phyloP scores from a whole-genome alignment of 2,888 invertebrate species.

The Pseudococcus viburni region DNA sequence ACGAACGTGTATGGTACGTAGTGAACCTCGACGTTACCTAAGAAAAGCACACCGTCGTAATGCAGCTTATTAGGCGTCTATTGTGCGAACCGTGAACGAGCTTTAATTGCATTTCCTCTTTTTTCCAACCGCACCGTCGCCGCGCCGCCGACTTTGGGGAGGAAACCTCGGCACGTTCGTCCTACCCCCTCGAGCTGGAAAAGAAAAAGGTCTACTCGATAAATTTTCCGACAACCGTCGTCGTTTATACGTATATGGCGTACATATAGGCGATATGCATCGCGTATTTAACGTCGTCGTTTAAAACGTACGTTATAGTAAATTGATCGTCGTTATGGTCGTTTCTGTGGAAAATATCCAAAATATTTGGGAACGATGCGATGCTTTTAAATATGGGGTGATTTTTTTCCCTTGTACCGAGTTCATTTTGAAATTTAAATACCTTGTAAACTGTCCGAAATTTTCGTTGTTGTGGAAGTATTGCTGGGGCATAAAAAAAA shows the following conservation, averaged over 20 bases:
- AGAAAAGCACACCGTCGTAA: constrained; percentile 50
- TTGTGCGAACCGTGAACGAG: constrained; percentile 54
- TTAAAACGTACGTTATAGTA: background rate
- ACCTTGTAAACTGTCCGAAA: no score
- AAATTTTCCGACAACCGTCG: constrained; percentile 16
- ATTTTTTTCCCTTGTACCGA: no score
- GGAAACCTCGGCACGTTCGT: background rate
- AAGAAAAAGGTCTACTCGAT: constrained; percentile 27
- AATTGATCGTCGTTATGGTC: constrained; percentile 10
- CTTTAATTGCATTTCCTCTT: constrained; percentile 63
- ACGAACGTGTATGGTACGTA: background rate
- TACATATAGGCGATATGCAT: no score
- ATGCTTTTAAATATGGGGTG: no score
- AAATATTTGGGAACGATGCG: no score
- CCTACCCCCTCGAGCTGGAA: background rate
- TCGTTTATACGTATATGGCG: no score
- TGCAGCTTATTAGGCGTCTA: constrained; percentile 60
- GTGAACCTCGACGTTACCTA: background rate
- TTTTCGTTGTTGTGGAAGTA: no score
- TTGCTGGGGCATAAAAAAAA: no score
- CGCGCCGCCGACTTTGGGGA: background rate
- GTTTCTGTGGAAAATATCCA: no score
- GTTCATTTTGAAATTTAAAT: no score
- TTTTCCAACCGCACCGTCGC: background rate
- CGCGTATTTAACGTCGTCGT: background rate